phyloP scores from a whole-genome alignment of 2,888 invertebrate species.

The Gymnocheta viridis region DNA sequence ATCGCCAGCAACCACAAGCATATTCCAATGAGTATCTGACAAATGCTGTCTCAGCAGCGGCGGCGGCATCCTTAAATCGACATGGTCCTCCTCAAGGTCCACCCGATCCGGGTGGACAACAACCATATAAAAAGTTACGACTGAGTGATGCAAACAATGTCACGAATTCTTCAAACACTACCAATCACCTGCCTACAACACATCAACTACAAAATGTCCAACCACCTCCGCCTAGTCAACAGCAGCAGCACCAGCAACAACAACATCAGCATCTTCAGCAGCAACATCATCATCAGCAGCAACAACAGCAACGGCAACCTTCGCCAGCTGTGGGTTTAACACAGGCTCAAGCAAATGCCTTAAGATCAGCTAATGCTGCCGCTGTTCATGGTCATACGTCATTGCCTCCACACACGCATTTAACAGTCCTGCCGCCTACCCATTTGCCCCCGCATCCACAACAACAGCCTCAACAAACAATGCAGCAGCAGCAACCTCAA shows the following conservation, averaged over 20 bases:
- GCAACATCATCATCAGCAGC: slow-evolving; percentile 60
- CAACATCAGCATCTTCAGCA: slow-evolving; percentile 64
- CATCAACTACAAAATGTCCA: slow-evolving; percentile 79
- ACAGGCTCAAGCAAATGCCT: slow-evolving; percentile 61
- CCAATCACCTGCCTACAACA: slow-evolving; percentile 82
- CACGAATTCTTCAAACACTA: slow-evolving; percentile 66
- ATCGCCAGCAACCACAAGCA: slow-evolving; percentile 77
- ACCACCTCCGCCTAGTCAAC: slow-evolving; percentile 83
- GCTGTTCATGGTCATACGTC: slow-evolving; percentile 54
- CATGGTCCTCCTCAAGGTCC: slow-evolving; percentile 75
- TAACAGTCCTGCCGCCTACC: slow-evolving; percentile 69
- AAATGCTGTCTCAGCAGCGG: slow-evolving; percentile 80
- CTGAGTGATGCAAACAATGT: slow-evolving; percentile 76
- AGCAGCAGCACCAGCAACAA: slow-evolving; percentile 72
- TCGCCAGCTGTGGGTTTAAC: slow-evolving; percentile 57
- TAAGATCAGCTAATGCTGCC: slow-evolving; percentile 50
- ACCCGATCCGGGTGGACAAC: slow-evolving; percentile 81
- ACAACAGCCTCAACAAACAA: slow-evolving; percentile 68
- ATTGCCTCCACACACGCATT: slow-evolving; percentile 66
- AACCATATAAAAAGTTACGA: slow-evolving; percentile 80
- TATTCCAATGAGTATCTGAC: slow-evolving; percentile 81
- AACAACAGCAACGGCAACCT: slow-evolving; percentile 64
- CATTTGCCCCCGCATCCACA: slow-evolving; percentile 68
- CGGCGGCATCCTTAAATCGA: slow-evolving; percentile 71
- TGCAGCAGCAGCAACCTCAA: slow-evolving; percentile 74